phyloP scores from a whole-genome alignment of 2,888 invertebrate genomes.

The Nycteola revayana region DNA sequence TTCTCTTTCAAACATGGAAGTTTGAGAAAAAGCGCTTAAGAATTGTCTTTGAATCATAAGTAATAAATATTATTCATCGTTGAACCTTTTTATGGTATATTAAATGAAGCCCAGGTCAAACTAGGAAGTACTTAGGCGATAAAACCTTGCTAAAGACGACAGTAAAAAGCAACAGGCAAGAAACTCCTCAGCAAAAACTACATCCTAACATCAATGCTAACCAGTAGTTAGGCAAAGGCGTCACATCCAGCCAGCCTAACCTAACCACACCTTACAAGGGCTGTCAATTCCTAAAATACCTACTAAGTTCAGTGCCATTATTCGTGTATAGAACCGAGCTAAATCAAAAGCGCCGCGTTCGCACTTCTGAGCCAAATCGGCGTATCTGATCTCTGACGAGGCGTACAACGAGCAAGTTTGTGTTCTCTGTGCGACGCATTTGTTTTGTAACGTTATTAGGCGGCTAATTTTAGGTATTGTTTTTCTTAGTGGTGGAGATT shows the following conservation, averaged over 20 bases:
- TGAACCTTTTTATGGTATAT: no score
- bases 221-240: conserved; percentile 13
- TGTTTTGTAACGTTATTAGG: conserved; percentile 13
- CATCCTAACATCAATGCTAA: conserved; percentile 28
- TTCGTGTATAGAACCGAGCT: conserved; percentile 47
- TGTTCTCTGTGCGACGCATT: conserved; percentile 25
- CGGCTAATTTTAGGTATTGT: no score
- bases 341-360: conserved; percentile 69
- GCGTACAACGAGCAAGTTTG: conserved; percentile 32
- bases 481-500: no score
- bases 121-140: no score
- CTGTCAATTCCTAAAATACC: conserved; percentile 32
- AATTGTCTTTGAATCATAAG: no score
- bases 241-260: conserved; percentile 19
- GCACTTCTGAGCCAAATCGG: conserved; percentile 58
- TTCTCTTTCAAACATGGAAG: no score
- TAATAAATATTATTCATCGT: no score
- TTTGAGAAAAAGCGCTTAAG: no score
- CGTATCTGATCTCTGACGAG: conserved; percentile 66
- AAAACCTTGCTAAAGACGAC: no score
- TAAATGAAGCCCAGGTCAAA: no score
- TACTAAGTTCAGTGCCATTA: conserved; percentile 38
- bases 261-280: conserved; percentile 25
- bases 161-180: no score
- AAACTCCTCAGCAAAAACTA: no score